These are phyloP conservation scores for Pachydiplax longipennis DNA, from an alignment of 2,888 invertebrate species.

Conservation along the genomic window DNA sequence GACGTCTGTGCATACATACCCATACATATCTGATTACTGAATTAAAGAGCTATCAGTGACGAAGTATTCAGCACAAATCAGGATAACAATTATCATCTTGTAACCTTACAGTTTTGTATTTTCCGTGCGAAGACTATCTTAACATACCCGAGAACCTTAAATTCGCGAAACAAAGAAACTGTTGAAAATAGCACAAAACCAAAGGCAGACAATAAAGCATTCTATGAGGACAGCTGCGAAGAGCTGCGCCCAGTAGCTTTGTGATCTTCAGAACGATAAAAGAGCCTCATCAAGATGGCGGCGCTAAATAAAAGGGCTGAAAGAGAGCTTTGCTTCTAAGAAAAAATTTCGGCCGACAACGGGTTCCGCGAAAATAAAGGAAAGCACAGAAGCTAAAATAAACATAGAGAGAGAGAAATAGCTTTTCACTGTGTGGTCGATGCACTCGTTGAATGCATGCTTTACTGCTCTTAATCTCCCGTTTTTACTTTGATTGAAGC, in stretches of 20 bases:
- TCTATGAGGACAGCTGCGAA: not conserved
- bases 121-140: too few species aligned
- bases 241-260: not conserved
- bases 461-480: too few species aligned
- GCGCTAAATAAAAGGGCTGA: not conserved
- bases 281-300: not conserved
- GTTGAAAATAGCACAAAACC: not conserved
- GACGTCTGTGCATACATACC: too few species aligned
- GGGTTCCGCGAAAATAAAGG: not conserved
- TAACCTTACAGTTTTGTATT: too few species aligned
- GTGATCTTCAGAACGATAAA: not conserved
- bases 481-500: too few species aligned
- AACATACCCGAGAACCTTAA: too few species aligned
- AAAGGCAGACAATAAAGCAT: not conserved
- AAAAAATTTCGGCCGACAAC: not conserved
- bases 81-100: too few species aligned
- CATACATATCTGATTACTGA: too few species aligned
- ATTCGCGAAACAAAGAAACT: too few species aligned
- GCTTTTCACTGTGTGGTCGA: not conserved
- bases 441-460: too few species aligned
- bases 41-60: too few species aligned
- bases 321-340: not conserved
- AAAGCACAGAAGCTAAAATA: not conserved
- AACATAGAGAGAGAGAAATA: not conserved
- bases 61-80: too few species aligned